Base-by-base conservation (phyloP, 2,113 vertebrate species). In the Toxotes jaculatrix region DNA sequence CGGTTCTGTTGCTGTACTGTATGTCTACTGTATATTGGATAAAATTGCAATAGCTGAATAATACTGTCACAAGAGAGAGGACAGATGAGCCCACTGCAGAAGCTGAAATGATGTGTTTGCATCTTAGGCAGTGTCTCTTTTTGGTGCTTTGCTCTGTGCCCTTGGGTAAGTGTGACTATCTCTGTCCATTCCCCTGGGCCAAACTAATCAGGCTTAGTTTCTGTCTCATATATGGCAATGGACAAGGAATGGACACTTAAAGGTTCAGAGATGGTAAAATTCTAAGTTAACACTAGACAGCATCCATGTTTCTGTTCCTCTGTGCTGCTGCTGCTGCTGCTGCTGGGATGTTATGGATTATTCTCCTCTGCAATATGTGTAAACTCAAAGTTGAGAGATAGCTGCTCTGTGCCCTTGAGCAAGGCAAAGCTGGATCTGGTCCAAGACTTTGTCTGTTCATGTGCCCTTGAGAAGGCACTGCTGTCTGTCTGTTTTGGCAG, bases 401-500 rank as follows among this genome's bases (percentile, higher is more conserved):
- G 61, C 36, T 71, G 49, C 32, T 75, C 40, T 66, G 63, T 75
- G 65, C 76, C 73, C 66, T 74, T 68, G 47, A 86, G 84, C 71
- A 81, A 88, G 72, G 67, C 74, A 67, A 31, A 47, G 31, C 51
- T 79, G 73, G 49, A 77, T 72, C 53, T 43, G 34, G 65, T 78
- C 71, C 77, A 78, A 81, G 70, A 77, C 32, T 47, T 36, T 49
- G 79, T 88, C 68, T 84, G 71, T 77, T 79, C 76, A 47, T 76
- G 59, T 86, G 72, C 74, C 84, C 84, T 79, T 86, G 86, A 89
- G 83, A 84, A 55, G 65, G 55, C 79, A 80, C 79, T 56, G 70
- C 61, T 89, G 87, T 73, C 82, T 63, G 83, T 82, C 75, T 82
- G 61, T 69, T 36, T 80, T 91, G 87, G 79, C 85, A 88, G 87